Base-by-base conservation (phyloP, 92 coral and sea anemone genomes). In the Bergia sp. region DNA sequence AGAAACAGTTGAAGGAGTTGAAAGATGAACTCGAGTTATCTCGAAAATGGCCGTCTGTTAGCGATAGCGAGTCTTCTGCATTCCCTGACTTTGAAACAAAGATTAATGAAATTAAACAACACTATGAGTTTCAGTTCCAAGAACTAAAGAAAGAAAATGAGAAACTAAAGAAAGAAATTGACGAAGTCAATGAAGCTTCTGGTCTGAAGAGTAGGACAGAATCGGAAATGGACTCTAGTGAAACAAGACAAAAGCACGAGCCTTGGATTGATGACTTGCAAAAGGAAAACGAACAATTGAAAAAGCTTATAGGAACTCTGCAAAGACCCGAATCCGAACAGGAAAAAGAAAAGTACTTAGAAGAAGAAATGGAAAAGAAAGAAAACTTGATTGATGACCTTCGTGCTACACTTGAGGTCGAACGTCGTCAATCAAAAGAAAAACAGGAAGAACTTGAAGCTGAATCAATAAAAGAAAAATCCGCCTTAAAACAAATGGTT, bases 281-380 rank as follows among this genome's bases (percentile, higher is more conserved):
- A 65, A 38, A 37, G 16, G 87, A 73, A 47, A 89, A 78, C 71
- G 92, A 65, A 50, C 86, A 43, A 73, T 75, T 80, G 5, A 77
- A 85, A 49, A 86, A 73, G 18, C 53, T 65, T 37, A 79, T 84
- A 43, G 78, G 36, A n/a, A 73, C 87, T 69, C 67, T 84, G 42
- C 87, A 71, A 29, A 47, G 45, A 65, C 87, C 87, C 44, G 87
- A 84, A 84, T 84, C 82, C 18, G 77, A 76, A 21, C 77, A 81
- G n/a, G 91, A 80, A 45, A 79, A 66, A 75, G 96, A 97, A 76
- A 92, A 95, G 65, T 91, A 93, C 85, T 55, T 92, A 69, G 88
- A 90, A 23, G 98, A 94, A 79, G 88, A 90, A 20, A 91, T 96
- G 98, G 98, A 95, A 89, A 93, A 91, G 55, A 95, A 93, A 39